Percentiles rank a stretch among this genome's conserved stretches.
Evolutionary conservation across 2,888 invertebrate species (phyloP).

Genomic region (Nowickia ferox): DNA sequence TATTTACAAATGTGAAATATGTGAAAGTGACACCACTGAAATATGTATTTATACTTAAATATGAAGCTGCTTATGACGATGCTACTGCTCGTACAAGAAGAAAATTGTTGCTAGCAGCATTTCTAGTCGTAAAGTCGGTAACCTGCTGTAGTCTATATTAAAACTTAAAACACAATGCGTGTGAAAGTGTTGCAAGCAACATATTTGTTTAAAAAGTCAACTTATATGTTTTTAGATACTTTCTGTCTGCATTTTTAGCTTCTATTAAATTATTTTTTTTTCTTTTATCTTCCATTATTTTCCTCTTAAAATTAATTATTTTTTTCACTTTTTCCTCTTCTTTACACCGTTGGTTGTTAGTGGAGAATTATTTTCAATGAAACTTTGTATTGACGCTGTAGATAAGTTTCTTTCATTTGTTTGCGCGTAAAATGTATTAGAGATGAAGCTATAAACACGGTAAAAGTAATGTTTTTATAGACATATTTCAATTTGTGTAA

Average conservation of each 20-base stretch:
- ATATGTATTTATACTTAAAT: too few relatives aligned
- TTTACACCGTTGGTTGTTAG: neutral
- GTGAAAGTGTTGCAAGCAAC: slow-evolving; percentile 54
- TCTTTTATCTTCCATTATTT: neutral
- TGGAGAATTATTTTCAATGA: slow-evolving; percentile 12
- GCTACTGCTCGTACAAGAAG: too few relatives aligned
- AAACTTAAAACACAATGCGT: slow-evolving; percentile 43
- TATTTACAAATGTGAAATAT: too few relatives aligned
- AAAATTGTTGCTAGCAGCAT: too few relatives aligned
- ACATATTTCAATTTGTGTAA: neutral
- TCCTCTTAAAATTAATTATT: slow-evolving; percentile 25
- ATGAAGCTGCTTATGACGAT: too few relatives aligned
- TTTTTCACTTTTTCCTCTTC: slow-evolving; percentile 46
- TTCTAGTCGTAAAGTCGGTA: too few relatives aligned
- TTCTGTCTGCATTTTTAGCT: slow-evolving; percentile 1
- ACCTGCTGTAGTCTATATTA: neutral
- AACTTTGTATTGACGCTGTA: neutral
- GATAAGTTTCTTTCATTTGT: slow-evolving; percentile 4
- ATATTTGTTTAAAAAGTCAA: slow-evolving; percentile 41
- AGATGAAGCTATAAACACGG: neutral
- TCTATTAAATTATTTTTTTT: neutral
- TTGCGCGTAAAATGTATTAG: slow-evolving; percentile 39
- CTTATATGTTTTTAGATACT: slow-evolving; percentile 12
- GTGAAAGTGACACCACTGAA: too few relatives aligned
- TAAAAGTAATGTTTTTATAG: slow-evolving; percentile 14